A percentile compares a stretch with the other conserved stretches of the same genome.
Evolutionary conservation across 1,140 invertebrate species (phyloP).

Genomic region (Brachionus paranguensis): DNA sequence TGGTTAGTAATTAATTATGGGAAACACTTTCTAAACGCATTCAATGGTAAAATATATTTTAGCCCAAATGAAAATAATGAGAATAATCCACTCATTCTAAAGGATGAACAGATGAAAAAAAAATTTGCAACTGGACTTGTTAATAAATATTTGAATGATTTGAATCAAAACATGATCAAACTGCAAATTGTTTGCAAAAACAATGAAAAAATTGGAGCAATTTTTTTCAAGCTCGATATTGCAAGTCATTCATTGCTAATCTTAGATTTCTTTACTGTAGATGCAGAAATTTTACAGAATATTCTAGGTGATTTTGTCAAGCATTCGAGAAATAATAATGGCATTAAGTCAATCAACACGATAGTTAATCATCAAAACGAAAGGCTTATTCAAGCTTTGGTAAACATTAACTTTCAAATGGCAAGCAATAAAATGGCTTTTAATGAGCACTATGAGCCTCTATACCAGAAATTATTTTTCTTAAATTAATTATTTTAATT

Average conservation of each 20-base stretch:
- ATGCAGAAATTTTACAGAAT: neutral
- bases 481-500: neutral
- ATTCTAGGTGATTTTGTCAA: neutral
- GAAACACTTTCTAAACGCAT: neutral
- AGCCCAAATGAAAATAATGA: neutral
- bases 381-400: neutral
- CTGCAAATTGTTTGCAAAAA: neutral
- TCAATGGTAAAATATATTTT: neutral
- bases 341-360: neutral
- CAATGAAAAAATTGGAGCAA: neutral
- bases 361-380: neutral
- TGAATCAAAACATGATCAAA: neutral
- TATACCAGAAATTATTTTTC: neutral
- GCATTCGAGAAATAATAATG: neutral
- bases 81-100: neutral
- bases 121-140: neutral
- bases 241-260: neutral
- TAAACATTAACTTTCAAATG: neutral
- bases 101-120: neutral
- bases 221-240: neutral
- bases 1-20: neutral
- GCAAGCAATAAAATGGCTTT: neutral
- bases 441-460: neutral
- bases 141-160: neutral
- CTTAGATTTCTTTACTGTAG: neutral